phyloP scores from a whole-genome alignment of 2,888 invertebrate genomes.

The Amaurobius ferox region DNA sequence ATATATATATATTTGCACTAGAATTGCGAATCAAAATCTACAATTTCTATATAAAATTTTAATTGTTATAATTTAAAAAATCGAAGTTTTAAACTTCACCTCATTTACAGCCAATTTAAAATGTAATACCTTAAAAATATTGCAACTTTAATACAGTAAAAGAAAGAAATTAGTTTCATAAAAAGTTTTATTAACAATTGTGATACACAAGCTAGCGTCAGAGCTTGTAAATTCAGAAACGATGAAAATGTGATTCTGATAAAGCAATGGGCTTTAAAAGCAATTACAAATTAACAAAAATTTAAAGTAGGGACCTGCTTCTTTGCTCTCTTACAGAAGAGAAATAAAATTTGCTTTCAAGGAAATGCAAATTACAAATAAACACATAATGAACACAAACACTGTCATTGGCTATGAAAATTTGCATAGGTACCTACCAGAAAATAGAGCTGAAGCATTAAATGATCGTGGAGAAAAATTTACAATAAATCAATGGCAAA shows the following conservation, averaged over 20 bases:
- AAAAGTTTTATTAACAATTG: conserved; percentile 72
- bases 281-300: conserved; percentile 62
- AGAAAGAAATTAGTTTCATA: conserved; percentile 32
- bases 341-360: neutral
- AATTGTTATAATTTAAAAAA: too few species aligned
- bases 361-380: neutral
- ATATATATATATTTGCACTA: too few species aligned
- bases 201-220: conserved; percentile 65
- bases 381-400: neutral
- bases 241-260: conserved; percentile 55
- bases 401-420: neutral
- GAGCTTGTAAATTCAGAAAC: conserved; percentile 56
- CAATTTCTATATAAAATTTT: too few species aligned
- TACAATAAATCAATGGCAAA: conserved; percentile 30
- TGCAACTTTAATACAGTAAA: too few species aligned
- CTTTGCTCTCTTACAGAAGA: neutral
- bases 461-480: neutral
- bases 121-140: too few species aligned
- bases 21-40: too few species aligned
- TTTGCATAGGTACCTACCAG: neutral
- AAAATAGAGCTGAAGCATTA: neutral
- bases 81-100: too few species aligned
- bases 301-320: conserved; percentile 54
- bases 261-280: conserved; percentile 70
- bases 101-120: too few species aligned